These are phyloP conservation scores for Carassius carassius DNA, from an alignment of 2,113 vertebrate species.

Conservation along the genomic window DNA sequence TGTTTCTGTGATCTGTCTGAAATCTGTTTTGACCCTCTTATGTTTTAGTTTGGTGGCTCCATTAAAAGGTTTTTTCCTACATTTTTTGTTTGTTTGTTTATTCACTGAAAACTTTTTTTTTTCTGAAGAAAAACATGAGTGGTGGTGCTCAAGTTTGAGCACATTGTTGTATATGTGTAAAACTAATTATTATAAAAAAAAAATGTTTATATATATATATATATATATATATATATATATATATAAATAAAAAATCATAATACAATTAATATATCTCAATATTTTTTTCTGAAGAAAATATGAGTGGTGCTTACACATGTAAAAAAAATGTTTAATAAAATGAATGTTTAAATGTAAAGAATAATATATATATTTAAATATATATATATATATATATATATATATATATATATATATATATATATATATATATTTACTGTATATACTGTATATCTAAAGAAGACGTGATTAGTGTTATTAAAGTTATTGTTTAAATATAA, in stretches of 20 bases:
- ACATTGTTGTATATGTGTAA: too few relatives aligned
- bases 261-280: not conserved
- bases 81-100: not conserved
- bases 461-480: too few relatives aligned
- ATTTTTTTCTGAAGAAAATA: not conserved
- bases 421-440: too few relatives aligned
- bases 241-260: not conserved
- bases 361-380: too few relatives aligned
- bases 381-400: too few relatives aligned
- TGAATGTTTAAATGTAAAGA: not conserved
- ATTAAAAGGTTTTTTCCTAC: not conserved
- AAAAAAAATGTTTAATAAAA: not conserved
- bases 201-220: not conserved
- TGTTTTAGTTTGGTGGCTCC: constrained; percentile 4
- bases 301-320: not conserved
- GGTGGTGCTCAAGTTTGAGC: too few relatives aligned
- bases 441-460: too few relatives aligned
- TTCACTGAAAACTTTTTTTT: too few relatives aligned
- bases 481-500: too few relatives aligned
- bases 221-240: too few relatives aligned
- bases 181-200: not conserved
- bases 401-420: too few relatives aligned
- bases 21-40: not conserved
- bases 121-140: too few relatives aligned
- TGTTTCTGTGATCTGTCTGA: not conserved